These are phyloP conservation scores for Axinella damicornis DNA, from an alignment of 37 sponge, comb jelly and placozoan species.

Conservation along the genomic window DNA sequence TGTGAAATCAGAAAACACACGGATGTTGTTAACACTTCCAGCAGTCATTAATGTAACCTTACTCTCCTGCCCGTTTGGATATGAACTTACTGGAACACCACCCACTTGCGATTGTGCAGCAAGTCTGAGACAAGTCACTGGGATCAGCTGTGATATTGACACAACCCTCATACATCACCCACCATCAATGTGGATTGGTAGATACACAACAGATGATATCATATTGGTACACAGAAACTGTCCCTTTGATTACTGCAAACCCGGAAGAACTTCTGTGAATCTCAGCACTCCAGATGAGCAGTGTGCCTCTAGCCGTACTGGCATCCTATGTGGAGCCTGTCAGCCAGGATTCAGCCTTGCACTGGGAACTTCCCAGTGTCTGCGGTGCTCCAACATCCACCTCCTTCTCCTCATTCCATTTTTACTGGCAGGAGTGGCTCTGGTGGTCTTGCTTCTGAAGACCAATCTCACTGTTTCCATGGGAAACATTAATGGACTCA, in stretches of 20 bases:
- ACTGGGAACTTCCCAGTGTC: conserved; percentile 40
- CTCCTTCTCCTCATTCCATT: conserved; percentile 17
- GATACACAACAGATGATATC: background rate
- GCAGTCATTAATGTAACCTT: background rate
- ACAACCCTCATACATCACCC: background rate
- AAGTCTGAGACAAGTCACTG: background rate
- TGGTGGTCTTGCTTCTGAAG: background rate
- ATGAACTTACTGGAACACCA: background rate
- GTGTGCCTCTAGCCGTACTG: conserved; percentile 16
- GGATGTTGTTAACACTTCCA: too few relatives aligned
- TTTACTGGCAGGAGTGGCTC: conserved; percentile 7
- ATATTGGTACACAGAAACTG: background rate
- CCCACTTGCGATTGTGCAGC: background rate
- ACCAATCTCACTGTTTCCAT: background rate
- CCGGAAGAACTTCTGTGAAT: background rate
- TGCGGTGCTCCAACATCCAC: conserved; percentile 27
- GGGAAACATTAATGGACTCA: conserved; percentile 29
- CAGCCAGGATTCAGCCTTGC: conserved; percentile 27
- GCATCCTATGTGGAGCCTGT: conserved; percentile 48
- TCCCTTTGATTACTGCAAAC: conserved; percentile 19
- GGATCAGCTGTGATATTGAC: background rate
- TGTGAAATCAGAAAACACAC: too few relatives aligned
- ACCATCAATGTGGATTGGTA: background rate
- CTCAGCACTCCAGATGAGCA: background rate
- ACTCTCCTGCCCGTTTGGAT: background rate